phyloP scores from a whole-genome alignment of 2,113 vertebrate genomes.

The Chloroceryle aenea region DNA sequence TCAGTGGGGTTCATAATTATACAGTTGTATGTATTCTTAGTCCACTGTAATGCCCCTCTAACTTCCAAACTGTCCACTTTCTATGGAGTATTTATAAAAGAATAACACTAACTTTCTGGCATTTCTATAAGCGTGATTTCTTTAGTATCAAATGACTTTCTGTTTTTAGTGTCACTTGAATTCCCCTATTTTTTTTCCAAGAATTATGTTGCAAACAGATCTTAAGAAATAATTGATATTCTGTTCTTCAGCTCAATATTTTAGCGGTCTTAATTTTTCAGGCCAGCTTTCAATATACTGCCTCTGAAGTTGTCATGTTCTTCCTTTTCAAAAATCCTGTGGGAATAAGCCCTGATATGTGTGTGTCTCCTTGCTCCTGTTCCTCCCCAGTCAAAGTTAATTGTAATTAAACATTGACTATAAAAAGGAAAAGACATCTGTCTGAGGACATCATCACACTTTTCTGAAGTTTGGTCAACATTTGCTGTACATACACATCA shows the following conservation, averaged over 20 bases:
- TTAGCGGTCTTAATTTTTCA: not conserved
- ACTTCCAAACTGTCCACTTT: not conserved
- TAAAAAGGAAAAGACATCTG: not conserved
- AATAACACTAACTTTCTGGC: not conserved
- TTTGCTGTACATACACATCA: not conserved
- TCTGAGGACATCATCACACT: not conserved
- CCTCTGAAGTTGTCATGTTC: not conserved
- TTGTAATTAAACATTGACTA: not conserved
- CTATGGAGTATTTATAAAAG: not conserved
- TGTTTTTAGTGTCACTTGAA: not conserved
- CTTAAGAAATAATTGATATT: not conserved
- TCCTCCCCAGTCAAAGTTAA: not conserved
- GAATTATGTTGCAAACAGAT: not conserved
- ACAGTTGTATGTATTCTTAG: not conserved
- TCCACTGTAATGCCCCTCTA: not conserved
- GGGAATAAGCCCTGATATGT: not conserved
- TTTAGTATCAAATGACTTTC: not conserved
- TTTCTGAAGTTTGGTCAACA: not conserved
- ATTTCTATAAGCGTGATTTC: not conserved
- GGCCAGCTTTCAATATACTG: not conserved
- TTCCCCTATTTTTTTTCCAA: not conserved
- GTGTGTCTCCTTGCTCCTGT: rapidly evolving
- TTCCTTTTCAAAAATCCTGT: not conserved
- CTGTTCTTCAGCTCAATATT: not conserved
- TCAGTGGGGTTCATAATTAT: conserved; percentile 5